A percentile compares a stretch with the other conserved stretches of the same genome.
Conservation (phyloP, 37 sponge, comb jelly and placozoan genomes). For the Tethya wilhelma region DNA sequence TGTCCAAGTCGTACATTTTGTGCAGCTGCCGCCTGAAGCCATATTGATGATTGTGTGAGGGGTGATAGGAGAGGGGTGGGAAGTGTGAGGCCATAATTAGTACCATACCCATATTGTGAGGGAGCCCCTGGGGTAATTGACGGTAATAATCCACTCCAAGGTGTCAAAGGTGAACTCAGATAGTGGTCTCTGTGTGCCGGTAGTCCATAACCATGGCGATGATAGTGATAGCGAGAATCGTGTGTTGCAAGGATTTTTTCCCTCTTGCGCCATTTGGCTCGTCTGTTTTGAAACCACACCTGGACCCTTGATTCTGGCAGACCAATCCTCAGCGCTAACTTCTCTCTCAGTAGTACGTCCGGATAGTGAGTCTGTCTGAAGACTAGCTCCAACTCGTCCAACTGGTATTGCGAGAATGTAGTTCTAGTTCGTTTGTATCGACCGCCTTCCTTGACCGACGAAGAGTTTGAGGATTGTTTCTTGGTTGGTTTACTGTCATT, state of each 20-base stretch:
- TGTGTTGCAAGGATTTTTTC: conserved; percentile 61
- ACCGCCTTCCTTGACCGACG: background rate
- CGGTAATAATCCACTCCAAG: too few species aligned
- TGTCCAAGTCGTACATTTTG: too few species aligned
- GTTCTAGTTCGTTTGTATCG: conserved; percentile 69
- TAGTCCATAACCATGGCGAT: background rate
- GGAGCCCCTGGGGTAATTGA: too few species aligned
- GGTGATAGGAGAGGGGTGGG: too few species aligned
- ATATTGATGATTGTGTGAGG: too few species aligned
- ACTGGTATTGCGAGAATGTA: conserved; percentile 73
- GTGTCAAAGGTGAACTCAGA: too few species aligned
- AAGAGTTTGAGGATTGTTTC: too few species aligned
- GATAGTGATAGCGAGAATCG: background rate
- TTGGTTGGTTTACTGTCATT: too few species aligned
- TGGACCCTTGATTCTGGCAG: conserved; percentile 80
- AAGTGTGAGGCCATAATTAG: too few species aligned
- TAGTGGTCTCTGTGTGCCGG: background rate
- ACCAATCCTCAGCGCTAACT: conserved; percentile 59
- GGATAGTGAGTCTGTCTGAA: conserved; percentile 85
- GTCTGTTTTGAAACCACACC: conserved; percentile 94
- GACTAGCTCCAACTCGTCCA: conserved; percentile 77
- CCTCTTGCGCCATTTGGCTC: conserved; percentile 92
- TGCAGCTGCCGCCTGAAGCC: too few species aligned
- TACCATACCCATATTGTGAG: too few species aligned
- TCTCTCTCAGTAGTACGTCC: conserved; percentile 78